A percentile compares a stretch with the other conserved stretches of the same genome.
These are phyloP conservation scores for Artibeus jamaicensis DNA, from an alignment of 2,797 vertebrate genomes.

Conservation along the genomic window DNA sequence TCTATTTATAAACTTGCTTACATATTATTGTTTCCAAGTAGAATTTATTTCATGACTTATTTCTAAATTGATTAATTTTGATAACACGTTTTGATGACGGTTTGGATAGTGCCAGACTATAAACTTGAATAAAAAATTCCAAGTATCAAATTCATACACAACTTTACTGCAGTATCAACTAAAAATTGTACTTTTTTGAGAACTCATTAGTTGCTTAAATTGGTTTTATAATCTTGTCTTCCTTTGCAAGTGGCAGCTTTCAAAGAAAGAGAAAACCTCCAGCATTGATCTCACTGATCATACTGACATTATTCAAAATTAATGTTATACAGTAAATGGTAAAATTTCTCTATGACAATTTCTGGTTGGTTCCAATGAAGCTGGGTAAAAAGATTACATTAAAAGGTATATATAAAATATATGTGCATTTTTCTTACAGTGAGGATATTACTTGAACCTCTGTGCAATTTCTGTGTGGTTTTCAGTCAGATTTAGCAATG, in stretches of 20 bases:
- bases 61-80: constrained; percentile 31
- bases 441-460: constrained; percentile 33
- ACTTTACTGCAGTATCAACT: neutral
- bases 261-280: neutral
- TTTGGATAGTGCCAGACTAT: constrained; percentile 48
- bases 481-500: constrained; percentile 63
- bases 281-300: constrained; percentile 1
- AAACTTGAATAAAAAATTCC: constrained; percentile 49
- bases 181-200: neutral
- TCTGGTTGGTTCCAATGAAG: neutral
- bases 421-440: neutral
- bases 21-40: neutral
- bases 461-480: constrained; percentile 57
- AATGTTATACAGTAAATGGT: neutral
- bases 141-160: constrained; percentile 16
- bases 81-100: neutral
- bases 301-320: constrained; percentile 15
- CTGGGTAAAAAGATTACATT: neutral
- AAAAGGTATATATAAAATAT: neutral
- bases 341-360: constrained; percentile 44
- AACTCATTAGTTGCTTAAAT: neutral
- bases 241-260: neutral
- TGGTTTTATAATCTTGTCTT: neutral
- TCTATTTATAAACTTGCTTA: neutral
- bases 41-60: neutral